A percentile compares a stretch with the other conserved stretches of the same genome.
Conservation (phyloP, 2,113 vertebrate species). For the Catharus bicknelli region DNA sequence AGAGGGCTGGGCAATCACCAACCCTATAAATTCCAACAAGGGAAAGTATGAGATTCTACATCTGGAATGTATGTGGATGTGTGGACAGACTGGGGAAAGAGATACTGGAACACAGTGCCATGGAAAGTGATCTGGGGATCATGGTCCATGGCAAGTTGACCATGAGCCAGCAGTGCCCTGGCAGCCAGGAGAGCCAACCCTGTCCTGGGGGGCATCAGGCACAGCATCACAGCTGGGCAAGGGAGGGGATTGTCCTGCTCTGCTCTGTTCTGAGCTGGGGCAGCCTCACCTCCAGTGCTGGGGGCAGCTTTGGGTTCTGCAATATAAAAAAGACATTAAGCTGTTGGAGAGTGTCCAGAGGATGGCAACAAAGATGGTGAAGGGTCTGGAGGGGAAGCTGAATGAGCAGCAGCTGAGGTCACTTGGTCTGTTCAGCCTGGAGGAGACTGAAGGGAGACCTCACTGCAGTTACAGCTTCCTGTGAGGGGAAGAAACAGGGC, state of each 20-base stretch:
- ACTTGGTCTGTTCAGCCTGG: not conserved
- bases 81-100: fast-evolving
- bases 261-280: not conserved
- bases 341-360: not conserved
- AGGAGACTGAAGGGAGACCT: not conserved
- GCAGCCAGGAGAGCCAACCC: fast-evolving
- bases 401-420: not conserved
- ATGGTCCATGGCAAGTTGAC: fast-evolving
- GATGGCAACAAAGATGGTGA: not conserved
- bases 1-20: not conserved
- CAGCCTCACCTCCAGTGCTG: fast-evolving
- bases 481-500: not conserved
- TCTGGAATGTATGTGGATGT: not conserved
- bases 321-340: not conserved
- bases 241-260: not conserved
- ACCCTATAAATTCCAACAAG: not conserved
- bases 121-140: fast-evolving
- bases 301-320: fast-evolving
- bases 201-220: not conserved
- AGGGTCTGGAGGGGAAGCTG: fast-evolving
- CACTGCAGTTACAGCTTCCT: not conserved
- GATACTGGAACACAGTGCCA: too few species aligned
- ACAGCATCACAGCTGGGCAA: fast-evolving
- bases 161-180: not conserved
- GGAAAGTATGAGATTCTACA: not conserved